Evolutionary conservation across 2,888 invertebrate genomes (phyloP), one percentile per base, ranked within the genome.

Genomic region (Heliothis peltigera): DNA sequence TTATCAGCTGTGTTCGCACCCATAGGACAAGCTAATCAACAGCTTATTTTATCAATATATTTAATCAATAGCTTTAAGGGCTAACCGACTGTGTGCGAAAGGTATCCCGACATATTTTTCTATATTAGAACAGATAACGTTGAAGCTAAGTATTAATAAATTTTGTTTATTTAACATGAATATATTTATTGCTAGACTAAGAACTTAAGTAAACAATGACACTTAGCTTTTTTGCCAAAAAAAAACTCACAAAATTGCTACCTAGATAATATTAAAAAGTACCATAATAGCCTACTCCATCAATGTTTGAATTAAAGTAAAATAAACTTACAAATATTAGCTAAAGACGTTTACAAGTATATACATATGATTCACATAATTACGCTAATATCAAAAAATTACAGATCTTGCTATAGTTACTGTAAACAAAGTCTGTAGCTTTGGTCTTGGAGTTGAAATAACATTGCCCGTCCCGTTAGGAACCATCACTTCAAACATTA

Each of bases 301-400:
- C 32, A 32, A 32, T 39, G 39, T 39, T 39, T 39, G 62, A 51
- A 55, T 44, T 46, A 63, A 18, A 44, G 39, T 46, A 35, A n/a
- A 35, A 55, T 42, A 35, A 70, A 70, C 48, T 63, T 28, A 62
- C 17, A 8, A 51, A 55, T 68, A 54, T 55, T n/a, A 7, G 49
- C 63, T 62, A 46, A 22, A 55, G 22, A 25, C 6, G 17, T 44
- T 54, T 70, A 69, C 28, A 22, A 55, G 51, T 68, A 55, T 70
- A 55, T 63, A 19, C 2, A 42, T 25, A 32, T 55, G 17, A 18
- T 68, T 68, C 70, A 51, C 68, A 42, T 70, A 42, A 68, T 55
- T 46, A 39, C 7, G 68, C 68, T 70, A 68, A 68, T 39, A 63
- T 25, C 17, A 18, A 46, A 68, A 63, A 70, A 42, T 54, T 70